Base-by-base conservation (phyloP, 2,113 vertebrate species). In the Etheostoma spectabile region DNA sequence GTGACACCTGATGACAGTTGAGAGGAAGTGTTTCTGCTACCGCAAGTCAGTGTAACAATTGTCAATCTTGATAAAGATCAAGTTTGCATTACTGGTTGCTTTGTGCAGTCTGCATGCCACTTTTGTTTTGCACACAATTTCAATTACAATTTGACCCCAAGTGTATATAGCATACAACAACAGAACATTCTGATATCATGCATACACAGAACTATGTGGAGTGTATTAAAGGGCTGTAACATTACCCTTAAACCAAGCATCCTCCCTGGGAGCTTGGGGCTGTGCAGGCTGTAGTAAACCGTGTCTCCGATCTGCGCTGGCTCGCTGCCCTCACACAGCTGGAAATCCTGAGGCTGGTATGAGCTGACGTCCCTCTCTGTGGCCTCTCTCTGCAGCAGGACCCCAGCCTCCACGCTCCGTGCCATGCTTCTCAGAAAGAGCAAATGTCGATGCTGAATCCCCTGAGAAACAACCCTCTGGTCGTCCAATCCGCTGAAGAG, bases 201-300 rank as follows among this genome's bases (percentile, higher is more conserved):
- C 33, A 52, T 30, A 42, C 6, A 42, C 12, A 62, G 21, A 65
- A 48, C 5, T 21, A 2, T 61, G 21, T 45, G 14, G 15, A 65
- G 22, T 14, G 6, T 59, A 45, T 52, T 14, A 18, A 53, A 27
- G n/a, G 55, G 46, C 18, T 55, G 21, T 12, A 24, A 18, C 21
- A 6, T 95, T 93, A 97, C 96, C 95, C 95, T 96, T 82, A 95
- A 93, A 0, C 92, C 89, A 0, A 96, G 42, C 49, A 91, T 64
- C 74, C 94, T 87, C 71, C 86, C 92, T 0, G 80, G 82, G 38
- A 81, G 4, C 0, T 77, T 89, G 12, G 83, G 19, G 35, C 92
- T 94, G 21, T 75, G 89, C 85, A 96, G 84, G 0, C 71, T 80
- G 89, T 95, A 95, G 85, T 95, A 97, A 76, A 92, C 81, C 2